These are phyloP conservation scores for Romanomermis culicivorax DNA, from an alignment of 2,888 invertebrate genomes.

Conservation along the genomic window DNA sequence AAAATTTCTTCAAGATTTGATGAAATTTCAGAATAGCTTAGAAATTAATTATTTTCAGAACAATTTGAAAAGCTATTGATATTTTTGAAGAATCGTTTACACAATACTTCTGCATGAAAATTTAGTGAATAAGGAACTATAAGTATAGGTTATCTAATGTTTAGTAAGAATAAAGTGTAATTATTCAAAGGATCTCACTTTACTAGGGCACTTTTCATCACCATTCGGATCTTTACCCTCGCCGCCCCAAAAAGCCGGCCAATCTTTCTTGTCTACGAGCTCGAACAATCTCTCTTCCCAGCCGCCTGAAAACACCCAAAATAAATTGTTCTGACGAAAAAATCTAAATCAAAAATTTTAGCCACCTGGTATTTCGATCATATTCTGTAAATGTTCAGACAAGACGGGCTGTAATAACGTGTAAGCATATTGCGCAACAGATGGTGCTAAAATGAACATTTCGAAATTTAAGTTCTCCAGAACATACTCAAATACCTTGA, in stretches of 20 bases:
- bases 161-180: too few relatives aligned
- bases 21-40: too few relatives aligned
- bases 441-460: constrained; percentile 18
- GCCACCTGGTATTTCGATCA: constrained; percentile 24
- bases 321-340: not conserved
- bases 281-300: constrained; percentile 23
- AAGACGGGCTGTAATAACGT: constrained; percentile 24
- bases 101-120: too few relatives aligned
- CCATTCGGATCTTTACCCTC: constrained; percentile 18
- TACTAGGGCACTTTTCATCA: constrained; percentile 21
- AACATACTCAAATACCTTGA: too few relatives aligned
- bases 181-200: too few relatives aligned
- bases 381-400: constrained; percentile 19
- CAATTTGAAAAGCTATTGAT: too few relatives aligned
- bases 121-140: too few relatives aligned
- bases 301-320: constrained; percentile 12
- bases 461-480: too few relatives aligned
- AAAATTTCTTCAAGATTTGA: too few relatives aligned
- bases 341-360: not conserved
- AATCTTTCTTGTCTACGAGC: constrained; percentile 23
- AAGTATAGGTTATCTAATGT: too few relatives aligned
- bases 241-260: constrained; percentile 27
- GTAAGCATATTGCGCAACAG: constrained; percentile 26
- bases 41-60: too few relatives aligned
- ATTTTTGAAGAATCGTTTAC: too few relatives aligned